phyloP scores from a whole-genome alignment of 1,140 invertebrate species.

The Orchestia grillus region DNA sequence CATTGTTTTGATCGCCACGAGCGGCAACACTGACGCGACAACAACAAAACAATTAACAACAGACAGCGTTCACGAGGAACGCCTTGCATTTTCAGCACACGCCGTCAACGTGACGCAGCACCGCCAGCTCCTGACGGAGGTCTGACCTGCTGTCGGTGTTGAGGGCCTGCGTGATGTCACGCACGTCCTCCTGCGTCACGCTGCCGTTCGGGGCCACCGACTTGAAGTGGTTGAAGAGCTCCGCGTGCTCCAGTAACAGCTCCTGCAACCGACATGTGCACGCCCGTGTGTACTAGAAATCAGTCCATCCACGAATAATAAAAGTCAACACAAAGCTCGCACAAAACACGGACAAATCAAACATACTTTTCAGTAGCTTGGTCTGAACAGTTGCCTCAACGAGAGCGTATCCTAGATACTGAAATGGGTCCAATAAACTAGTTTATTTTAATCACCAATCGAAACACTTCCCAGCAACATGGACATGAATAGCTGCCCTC shows the following conservation, averaged over 20 bases:
- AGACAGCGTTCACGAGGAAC: too few species aligned
- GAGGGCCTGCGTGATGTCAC: constrained; percentile 91
- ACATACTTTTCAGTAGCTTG: neutral
- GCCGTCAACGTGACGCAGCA: too few species aligned
- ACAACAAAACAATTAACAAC: too few species aligned
- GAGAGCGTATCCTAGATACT: too few species aligned
- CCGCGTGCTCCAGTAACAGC: constrained; percentile 91
- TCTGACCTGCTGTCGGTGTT: constrained; percentile 91
- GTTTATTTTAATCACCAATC: too few species aligned
- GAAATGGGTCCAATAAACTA: too few species aligned
- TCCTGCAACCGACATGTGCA: constrained; percentile 76
- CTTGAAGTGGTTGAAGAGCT: constrained; percentile 94
- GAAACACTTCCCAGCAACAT: too few species aligned
- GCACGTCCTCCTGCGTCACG: constrained; percentile 93
- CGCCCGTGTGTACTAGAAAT: neutral
- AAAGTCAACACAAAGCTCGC: neutral
- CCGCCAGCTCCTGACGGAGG: too few species aligned
- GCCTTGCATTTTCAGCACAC: too few species aligned
- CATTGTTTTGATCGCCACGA: too few species aligned
- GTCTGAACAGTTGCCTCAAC: neutral
- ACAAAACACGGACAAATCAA: neutral
- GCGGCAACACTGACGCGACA: too few species aligned
- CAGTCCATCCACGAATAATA: neutral
- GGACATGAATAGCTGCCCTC: too few species aligned
- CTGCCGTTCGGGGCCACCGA: constrained; percentile 89